phyloP scores from a whole-genome alignment of 2,888 invertebrate species.

The Trichogramma evanescens region DNA sequence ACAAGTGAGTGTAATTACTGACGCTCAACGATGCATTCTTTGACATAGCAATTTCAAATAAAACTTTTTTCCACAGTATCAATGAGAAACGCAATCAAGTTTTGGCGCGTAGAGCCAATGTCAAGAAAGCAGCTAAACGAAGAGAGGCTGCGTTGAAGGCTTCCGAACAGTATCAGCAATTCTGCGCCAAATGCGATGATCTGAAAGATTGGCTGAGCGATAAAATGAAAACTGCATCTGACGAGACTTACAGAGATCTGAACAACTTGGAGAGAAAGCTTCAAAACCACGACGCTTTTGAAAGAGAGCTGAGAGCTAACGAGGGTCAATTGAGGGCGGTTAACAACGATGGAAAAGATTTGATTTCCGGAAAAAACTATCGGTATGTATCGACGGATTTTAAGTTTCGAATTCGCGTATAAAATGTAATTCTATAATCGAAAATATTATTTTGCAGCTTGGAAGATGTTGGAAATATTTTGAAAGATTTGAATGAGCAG shows the following conservation, averaged over 20 bases:
- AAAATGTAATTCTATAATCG: not conserved
- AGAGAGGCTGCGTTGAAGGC: slow-evolving; percentile 71
- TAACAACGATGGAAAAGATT: slow-evolving; percentile 69
- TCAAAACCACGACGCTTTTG: slow-evolving; percentile 95
- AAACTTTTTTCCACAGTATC: slow-evolving; percentile 51
- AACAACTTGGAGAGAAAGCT: slow-evolving; percentile 84
- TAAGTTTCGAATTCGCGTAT: not conserved
- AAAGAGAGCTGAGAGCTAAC: slow-evolving; percentile 88
- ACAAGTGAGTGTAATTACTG: slow-evolving; percentile 55
- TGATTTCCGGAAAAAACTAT: slow-evolving; percentile 67
- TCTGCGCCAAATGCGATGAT: slow-evolving; percentile 87
- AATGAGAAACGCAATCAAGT: slow-evolving; percentile 69
- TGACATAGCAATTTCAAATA: not conserved
- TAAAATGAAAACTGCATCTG: slow-evolving; percentile 83
- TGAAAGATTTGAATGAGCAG: slow-evolving; percentile 64
- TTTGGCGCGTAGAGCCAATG: slow-evolving; percentile 63
- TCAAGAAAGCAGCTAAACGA: slow-evolving; percentile 67
- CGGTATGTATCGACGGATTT: slow-evolving; percentile 32
- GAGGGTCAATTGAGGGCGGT: slow-evolving; percentile 84
- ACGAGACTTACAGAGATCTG: slow-evolving; percentile 87
- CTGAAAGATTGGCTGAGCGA: slow-evolving; percentile 84
- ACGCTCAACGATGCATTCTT: not conserved
- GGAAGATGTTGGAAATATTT: slow-evolving; percentile 60
- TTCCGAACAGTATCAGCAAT: slow-evolving; percentile 85
- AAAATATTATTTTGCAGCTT: slow-evolving; percentile 45